phyloP scores from a whole-genome alignment of 2,888 invertebrate species.

The Epirrhoe alternata region DNA sequence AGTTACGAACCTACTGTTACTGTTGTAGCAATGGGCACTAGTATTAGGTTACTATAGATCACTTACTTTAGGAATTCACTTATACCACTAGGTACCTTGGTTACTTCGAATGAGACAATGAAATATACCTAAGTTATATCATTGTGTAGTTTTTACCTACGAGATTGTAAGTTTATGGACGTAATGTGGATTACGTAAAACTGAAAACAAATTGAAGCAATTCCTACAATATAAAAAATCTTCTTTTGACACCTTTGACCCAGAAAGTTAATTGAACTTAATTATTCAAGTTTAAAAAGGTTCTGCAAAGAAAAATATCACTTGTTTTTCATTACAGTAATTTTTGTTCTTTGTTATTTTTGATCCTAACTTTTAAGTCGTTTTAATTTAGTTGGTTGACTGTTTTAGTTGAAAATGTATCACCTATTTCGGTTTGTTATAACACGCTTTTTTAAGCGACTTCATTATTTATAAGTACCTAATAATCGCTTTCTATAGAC shows the following conservation, averaged over 20 bases:
- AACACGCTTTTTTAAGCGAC: background rate
- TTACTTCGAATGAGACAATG: too few relatives aligned
- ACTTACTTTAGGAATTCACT: too few relatives aligned
- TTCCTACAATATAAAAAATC: slow-evolving; percentile 11
- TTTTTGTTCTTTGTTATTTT: background rate
- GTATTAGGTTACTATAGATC: too few relatives aligned
- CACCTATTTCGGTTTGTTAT: background rate
- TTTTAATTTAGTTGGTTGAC: background rate
- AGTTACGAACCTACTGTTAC: slow-evolving; percentile 7
- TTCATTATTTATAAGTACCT: too few relatives aligned
- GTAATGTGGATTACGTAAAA: too few relatives aligned
- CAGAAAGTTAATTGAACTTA: slow-evolving; percentile 17
- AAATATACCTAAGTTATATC: too few relatives aligned
- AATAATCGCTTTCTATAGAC: too few relatives aligned
- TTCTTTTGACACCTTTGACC: slow-evolving; percentile 11
- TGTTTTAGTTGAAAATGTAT: background rate
- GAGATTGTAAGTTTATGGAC: too few relatives aligned
- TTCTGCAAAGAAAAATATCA: slow-evolving; percentile 11
- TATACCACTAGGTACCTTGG: too few relatives aligned
- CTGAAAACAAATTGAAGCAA: too few relatives aligned
- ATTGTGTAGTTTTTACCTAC: too few relatives aligned
- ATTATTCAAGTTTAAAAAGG: slow-evolving; percentile 16
- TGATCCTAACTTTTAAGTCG: background rate
- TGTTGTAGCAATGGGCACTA: slow-evolving; percentile 16
- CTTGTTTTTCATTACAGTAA: slow-evolving; percentile 4